Evolutionary conservation across 37 sponge, comb jelly and placozoan species (phyloP), one percentile per base, ranked within the genome.

Genomic region (Halichondria panicea): DNA sequence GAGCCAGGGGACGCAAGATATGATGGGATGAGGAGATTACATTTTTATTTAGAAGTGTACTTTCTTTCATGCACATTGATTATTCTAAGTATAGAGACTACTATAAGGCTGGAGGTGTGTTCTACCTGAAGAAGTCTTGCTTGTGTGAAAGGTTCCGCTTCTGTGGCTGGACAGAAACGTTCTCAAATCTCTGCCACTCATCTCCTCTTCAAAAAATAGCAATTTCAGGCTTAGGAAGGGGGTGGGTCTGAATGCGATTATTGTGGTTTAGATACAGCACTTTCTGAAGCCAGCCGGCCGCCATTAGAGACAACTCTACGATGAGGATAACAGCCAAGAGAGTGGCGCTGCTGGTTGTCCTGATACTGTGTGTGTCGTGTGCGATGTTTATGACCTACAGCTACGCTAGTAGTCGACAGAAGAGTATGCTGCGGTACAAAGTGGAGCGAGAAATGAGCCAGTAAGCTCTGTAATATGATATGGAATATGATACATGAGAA

Each of bases 151-250:
- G 46, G 62, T 48, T 2, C 81, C 39, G 39, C 62, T 59, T 62
- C 66, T 71, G 61, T 74, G 87, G 22, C 69, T 5, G 4, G 65
- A 9, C 0, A 87, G 54, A 38, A 87, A 76, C 21, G 74, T 18
- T 46, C 81, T 66, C 36, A 80, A 71, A 46, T 87, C 81, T 76
- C 88, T 55, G 2, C 88, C 88, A 46, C 81, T 80, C 87, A 86
- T 86, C 46, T 46, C 74, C 59, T 75, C 62, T 30, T 15, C 40
- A 48, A 48, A 52, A 55, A 72, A 35, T 27, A 30, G 57, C 34
- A 52, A 53, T 55, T 15, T 28, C 42, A 75, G 6, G 36, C 7
- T 31, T 46, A 24, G n/a, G n/a, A n/a, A n/a, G n/a, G n/a, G n/a
- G n/a, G n/a, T n/a, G n/a, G n/a, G n/a, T n/a, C n/a, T n/a, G n/a